Evolutionary conservation across 2,113 vertebrate species (phyloP).

Genomic region (Picathartes gymnocephalus): DNA sequence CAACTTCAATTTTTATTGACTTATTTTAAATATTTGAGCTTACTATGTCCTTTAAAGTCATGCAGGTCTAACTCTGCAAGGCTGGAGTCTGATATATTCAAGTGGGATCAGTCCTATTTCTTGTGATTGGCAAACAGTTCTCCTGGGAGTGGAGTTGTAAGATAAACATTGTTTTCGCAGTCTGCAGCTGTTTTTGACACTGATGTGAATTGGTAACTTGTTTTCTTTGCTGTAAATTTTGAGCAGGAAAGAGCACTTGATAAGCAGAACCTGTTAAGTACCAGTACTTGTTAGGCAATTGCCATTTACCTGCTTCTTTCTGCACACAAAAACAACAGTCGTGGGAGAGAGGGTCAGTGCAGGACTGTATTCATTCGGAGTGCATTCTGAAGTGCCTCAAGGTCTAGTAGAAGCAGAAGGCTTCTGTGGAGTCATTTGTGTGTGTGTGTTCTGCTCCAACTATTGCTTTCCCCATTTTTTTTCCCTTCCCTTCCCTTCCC

Average conservation of each 20-base stretch:
- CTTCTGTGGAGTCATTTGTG: not conserved
- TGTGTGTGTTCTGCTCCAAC: not conserved
- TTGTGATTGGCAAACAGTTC: not conserved
- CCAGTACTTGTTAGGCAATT: not conserved
- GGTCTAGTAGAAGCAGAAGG: not conserved
- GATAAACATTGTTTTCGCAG: conserved; percentile 11
- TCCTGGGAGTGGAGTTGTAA: not conserved
- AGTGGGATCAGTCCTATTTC: not conserved
- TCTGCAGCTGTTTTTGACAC: not conserved
- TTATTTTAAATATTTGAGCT: not conserved
- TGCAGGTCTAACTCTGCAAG: not conserved
- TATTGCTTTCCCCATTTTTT: not conserved
- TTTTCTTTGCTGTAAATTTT: not conserved
- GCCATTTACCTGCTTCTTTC: not conserved
- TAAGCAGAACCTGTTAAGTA: not conserved
- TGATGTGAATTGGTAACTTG: not conserved
- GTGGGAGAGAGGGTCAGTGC: not conserved
- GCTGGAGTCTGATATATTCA: not conserved
- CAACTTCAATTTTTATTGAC: not conserved
- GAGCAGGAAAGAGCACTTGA: not conserved
- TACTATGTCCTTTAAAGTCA: not conserved
- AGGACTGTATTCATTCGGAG: not conserved
- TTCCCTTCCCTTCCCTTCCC: not conserved
- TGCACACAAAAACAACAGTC: not conserved
- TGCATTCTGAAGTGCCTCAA: not conserved